phyloP scores from a whole-genome alignment of 2,888 invertebrate species.

The Tortricodes alternella region DNA sequence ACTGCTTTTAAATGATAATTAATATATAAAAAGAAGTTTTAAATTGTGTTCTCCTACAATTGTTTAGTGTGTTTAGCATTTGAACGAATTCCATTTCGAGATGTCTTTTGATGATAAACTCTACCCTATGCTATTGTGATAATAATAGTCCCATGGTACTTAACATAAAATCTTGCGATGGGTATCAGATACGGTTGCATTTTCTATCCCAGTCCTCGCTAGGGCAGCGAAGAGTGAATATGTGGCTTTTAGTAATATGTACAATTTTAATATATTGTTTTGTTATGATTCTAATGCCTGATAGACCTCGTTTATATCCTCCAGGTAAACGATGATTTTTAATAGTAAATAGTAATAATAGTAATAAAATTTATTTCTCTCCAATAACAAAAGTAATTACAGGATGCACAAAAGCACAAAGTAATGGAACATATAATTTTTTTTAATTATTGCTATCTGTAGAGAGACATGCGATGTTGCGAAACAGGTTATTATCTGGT shows the following conservation, averaged over 20 bases:
- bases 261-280: slow-evolving; percentile 13
- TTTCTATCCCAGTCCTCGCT: slow-evolving; percentile 2
- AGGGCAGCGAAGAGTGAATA: neutral
- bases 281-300: slow-evolving; percentile 13
- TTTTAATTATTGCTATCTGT: no score
- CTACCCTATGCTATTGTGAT: neutral
- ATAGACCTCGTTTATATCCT: slow-evolving; percentile 21
- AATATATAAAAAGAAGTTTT: no score
- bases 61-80: no score
- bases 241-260: slow-evolving; percentile 20
- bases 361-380: no score
- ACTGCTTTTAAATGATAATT: no score
- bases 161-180: neutral
- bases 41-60: no score
- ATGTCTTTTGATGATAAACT: neutral
- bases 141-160: neutral
- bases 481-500: no score
- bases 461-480: no score
- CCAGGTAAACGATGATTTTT: slow-evolving; percentile 21
- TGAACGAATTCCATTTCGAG: neutral
- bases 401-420: no score
- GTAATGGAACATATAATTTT: no score
- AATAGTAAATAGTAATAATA: no score
- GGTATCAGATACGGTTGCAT: neutral
- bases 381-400: no score